Evolutionary conservation across 2,113 vertebrate genomes (phyloP).

Genomic region (pig (Sus scrofa)): T2T-Sscrofa CM000814.6:50611501-50612000

Average conservation of each 20-base stretch:
- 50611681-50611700: not conserved
- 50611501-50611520: not conserved
- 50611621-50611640: not conserved
- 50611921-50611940: accelerated
- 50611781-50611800: not conserved
- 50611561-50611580: not conserved
- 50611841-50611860: not conserved
- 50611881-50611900: not conserved
- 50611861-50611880: accelerated
- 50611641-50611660: not conserved
- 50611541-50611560: not conserved
- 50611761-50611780: not conserved
- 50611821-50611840: not conserved
- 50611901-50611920: accelerated
- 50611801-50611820: accelerated
- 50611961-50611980: accelerated
- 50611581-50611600: not conserved
- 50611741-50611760: not conserved
- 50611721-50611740: not conserved
- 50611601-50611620: not conserved
- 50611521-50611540: accelerated
- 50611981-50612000: accelerated
- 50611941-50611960: not conserved
- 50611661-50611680: not conserved
- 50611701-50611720: not conserved